These are phyloP conservation scores for Whitmania pigra DNA, from an alignment of 1,140 invertebrate genomes.

Conservation along the genomic window DNA sequence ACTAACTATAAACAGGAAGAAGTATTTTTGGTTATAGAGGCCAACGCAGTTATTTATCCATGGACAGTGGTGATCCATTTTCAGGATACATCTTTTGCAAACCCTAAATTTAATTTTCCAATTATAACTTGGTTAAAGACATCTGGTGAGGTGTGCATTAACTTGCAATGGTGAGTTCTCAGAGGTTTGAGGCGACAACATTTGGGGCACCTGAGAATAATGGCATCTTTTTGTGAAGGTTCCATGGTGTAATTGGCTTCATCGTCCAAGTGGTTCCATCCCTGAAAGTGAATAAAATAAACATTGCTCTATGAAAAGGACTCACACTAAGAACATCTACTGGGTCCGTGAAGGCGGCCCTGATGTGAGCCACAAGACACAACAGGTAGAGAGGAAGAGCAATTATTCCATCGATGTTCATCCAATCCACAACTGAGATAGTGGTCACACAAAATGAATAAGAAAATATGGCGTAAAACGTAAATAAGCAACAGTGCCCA, in stretches of 20 bases:
- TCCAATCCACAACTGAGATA: no score
- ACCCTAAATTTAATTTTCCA: slow-evolving; percentile 32
- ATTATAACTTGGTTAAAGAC: no score
- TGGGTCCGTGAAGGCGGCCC: slow-evolving; percentile 17
- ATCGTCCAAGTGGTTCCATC: no score
- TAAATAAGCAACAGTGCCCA: no score
- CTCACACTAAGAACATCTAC: neutral
- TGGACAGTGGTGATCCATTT: slow-evolving; percentile 99
- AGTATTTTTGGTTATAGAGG: slow-evolving; percentile 98
- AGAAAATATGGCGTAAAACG: no score
- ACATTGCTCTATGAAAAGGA: no score
- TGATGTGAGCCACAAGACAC: slow-evolving; percentile 14
- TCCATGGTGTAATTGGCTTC: no score
- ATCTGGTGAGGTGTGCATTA: slow-evolving; percentile 46
- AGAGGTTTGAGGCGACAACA: slow-evolving; percentile 98
- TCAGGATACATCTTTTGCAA: slow-evolving; percentile 66
- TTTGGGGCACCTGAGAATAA: slow-evolving; percentile 71
- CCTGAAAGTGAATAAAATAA: no score
- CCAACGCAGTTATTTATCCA: slow-evolving; percentile 98
- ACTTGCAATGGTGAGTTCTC: slow-evolving; percentile 95
- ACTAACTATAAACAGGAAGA: slow-evolving; percentile 93
- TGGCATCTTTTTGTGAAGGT: no score
- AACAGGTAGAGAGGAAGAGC: neutral
- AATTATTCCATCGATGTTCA: no score
- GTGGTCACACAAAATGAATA: no score